Base-by-base conservation (phyloP, 2,888 invertebrate genomes). In the Lepidonotus clava region DNA sequence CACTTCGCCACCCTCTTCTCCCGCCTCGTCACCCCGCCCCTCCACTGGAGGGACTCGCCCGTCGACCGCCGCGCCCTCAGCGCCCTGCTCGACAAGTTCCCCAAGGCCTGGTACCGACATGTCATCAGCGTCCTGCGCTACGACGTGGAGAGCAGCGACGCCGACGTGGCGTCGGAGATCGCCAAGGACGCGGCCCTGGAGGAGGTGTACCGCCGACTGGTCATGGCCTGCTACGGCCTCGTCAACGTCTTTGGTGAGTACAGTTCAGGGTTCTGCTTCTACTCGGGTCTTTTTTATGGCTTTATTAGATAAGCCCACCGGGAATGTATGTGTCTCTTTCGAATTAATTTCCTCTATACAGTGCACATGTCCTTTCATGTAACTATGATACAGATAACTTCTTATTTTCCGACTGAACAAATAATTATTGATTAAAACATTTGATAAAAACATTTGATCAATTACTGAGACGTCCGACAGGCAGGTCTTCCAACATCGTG, bases 201-300 rank as follows among this genome's bases (percentile, higher is more conserved):
- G 76, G 91, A 91, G 84, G 91, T 92, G 83, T 93, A 93, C 88
- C 90, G 91, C 61, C 92, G 92, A 88, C 90, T 93, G 6, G 91
- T 92, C n/a, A 92, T 93, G 92, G 92, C 92, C 34, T 93, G 93
- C 86, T 92, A 91, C 86, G 92, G 91, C 24, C 91, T 92, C 46
- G 86, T 90, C 38, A 87, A 90, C 71, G 85, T 84, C 67, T 38
- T 90, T 24, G 87, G 86, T 88, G 36, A 80, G 85, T 87, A n/a
- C n/a, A n/a, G n/a, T n/a, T n/a, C n/a, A n/a, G n/a, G n/a, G n/a
- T n/a, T n/a, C n/a, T n/a, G n/a, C n/a, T n/a, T n/a, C n/a, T n/a
- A n/a, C n/a, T n/a, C n/a, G n/a, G n/a, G n/a, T n/a, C n/a, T n/a
- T n/a, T n/a, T n/a, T n/a, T n/a, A n/a, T n/a, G n/a, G n/a, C n/a